Evolutionary conservation across 2,888 invertebrate species (phyloP).

Genomic region (Baronia brevicornis): DNA sequence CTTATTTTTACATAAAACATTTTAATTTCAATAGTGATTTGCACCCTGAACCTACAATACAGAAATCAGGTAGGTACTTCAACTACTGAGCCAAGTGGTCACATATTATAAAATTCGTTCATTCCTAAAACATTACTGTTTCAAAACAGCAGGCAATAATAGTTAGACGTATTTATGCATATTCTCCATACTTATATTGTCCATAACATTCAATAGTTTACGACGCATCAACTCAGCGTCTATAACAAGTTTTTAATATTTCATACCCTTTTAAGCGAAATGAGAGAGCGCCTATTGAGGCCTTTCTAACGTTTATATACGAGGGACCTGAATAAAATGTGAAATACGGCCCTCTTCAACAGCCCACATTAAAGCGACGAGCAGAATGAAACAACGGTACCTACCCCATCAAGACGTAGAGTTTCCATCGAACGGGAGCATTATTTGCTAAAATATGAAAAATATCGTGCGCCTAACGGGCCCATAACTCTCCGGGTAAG

Average conservation of each 20-base stretch:
- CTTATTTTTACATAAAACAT: no score
- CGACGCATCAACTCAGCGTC: slow-evolving; percentile 21
- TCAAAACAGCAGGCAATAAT: no score
- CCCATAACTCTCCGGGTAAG: slow-evolving; percentile 54
- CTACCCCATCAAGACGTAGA: slow-evolving; percentile 17
- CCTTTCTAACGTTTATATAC: slow-evolving; percentile 37
- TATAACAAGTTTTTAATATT: slow-evolving; percentile 43
- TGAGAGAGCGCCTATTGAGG: slow-evolving; percentile 41
- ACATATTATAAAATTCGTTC: no score
- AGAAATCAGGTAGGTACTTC: no score
- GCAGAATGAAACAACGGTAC: slow-evolving; percentile 24
- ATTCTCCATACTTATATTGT: no score
- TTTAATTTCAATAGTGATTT: no score
- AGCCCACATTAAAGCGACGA: no score
- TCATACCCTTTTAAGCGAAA: slow-evolving; percentile 43
- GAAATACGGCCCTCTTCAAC: slow-evolving; percentile 42
- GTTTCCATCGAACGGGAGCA: slow-evolving; percentile 30
- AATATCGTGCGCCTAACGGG: slow-evolving; percentile 52
- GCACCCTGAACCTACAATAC: no score
- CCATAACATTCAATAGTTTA: slow-evolving; percentile 22
- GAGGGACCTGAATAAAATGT: slow-evolving; percentile 40
- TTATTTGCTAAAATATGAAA: slow-evolving; percentile 67
- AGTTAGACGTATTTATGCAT: no score
- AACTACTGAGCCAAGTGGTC: no score
- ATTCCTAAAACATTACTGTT: no score